phyloP scores from a whole-genome alignment of 2,888 invertebrate genomes.

The Cybosia mesomella region DNA sequence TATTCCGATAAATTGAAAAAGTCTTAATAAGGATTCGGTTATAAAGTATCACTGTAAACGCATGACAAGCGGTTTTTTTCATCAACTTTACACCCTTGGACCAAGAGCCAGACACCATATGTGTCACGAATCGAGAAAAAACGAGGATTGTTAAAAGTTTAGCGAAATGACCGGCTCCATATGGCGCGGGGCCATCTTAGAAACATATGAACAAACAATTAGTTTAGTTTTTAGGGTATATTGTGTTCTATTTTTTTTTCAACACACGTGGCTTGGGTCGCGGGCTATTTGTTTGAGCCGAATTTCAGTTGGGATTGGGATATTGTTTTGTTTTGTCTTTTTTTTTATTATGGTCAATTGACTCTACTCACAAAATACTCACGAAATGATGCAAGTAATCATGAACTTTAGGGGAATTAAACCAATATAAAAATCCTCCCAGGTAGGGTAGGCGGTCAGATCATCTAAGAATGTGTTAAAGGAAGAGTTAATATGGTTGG shows the following conservation, averaged over 20 bases:
- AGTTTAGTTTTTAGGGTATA: conserved; percentile 38
- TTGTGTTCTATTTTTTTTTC: conserved; percentile 40
- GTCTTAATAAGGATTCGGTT: not conserved
- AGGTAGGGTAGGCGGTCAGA: no score
- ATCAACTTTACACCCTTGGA: conserved; percentile 28
- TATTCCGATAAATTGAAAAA: no score
- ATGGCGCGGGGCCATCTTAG: conserved; percentile 54
- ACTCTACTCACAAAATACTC: not conserved
- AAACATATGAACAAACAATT: conserved; percentile 68
- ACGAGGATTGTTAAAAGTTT: conserved; percentile 43
- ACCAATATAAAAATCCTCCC: no score
- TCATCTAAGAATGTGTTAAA: no score
- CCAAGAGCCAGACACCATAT: conserved; percentile 50
- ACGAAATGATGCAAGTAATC: not conserved
- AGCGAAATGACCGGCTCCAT: conserved; percentile 57
- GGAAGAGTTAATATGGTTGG: no score
- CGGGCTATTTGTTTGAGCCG: conserved; percentile 33
- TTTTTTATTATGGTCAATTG: not conserved
- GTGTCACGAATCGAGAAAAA: conserved; percentile 57
- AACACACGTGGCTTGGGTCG: conserved; percentile 36
- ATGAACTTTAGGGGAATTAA: not conserved
- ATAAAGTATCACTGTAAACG: not conserved
- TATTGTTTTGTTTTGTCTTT: not conserved
- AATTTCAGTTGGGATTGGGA: conserved; percentile 3
- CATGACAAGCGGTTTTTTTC: conserved; percentile 31